phyloP scores from a whole-genome alignment of 2,888 invertebrate genomes.

The Cantharis rufa region DNA sequence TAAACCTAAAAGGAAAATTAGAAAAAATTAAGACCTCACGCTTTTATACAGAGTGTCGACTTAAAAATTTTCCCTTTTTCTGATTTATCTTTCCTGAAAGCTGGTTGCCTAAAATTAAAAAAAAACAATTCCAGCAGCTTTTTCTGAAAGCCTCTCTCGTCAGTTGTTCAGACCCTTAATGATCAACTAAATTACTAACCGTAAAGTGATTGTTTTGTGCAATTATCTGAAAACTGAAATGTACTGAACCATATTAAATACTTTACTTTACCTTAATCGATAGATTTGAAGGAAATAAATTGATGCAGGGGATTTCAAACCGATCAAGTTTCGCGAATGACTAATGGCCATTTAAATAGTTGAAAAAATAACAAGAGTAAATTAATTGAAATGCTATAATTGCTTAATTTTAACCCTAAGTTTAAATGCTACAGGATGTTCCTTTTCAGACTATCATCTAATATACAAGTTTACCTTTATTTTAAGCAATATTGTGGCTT shows the following conservation, averaged over 20 bases:
- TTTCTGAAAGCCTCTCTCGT: background rate
- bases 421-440: background rate
- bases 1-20: constrained; percentile 18
- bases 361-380: background rate
- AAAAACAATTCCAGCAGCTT: background rate
- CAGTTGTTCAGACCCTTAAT: background rate
- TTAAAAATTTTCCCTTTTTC: background rate
- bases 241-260: background rate
- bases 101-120: background rate
- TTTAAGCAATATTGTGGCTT: too few species aligned
- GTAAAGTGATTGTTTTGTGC: background rate
- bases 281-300: background rate
- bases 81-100: background rate
- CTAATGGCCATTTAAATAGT: background rate
- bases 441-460: too few species aligned
- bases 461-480: too few species aligned
- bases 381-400: background rate
- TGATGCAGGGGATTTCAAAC: background rate
- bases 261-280: background rate
- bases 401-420: background rate
- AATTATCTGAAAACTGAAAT: background rate
- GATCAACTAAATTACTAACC: background rate
- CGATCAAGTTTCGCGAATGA: background rate
- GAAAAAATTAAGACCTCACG: background rate
- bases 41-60: background rate